Base-by-base conservation (phyloP, 2,888 invertebrate genomes). In the Phytoseiulus persimilis region DNA sequence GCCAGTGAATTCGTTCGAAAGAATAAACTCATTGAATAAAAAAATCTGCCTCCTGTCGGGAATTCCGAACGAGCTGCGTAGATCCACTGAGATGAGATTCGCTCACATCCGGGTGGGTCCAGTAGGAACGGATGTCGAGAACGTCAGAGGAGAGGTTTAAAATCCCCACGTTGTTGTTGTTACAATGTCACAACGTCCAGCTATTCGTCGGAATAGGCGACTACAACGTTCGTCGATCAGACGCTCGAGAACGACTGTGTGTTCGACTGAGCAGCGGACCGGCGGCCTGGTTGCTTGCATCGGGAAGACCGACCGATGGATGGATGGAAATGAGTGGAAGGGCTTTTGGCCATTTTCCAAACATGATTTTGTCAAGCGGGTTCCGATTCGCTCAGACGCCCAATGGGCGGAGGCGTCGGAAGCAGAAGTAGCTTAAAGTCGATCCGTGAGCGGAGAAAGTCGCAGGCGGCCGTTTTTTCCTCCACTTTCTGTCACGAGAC, bases 381-480 rank as follows among this genome's bases (percentile, higher is more conserved):
- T 28, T 28, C 65, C 65, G 65, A 65, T 65, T 65, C 65, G 65
- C 65, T 65, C 65, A 65, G 65, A 65, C 65, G 65, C 65, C 65
- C 65, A 65, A 65, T 28, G 65, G 65, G 65, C 65, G 65, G 65
- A 65, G 65, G 65, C 65, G 65, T 65, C 65, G 65, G 65, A 28
- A 65, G 65, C 65, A 28, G 65, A 28, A 65, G 65, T 23, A 65
- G 65, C 65, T 65, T 28, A 65, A 65, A 65, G 65, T 65, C 23
- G 65, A 65, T 65, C 65, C 65, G 65, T 65, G 65, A 65, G 65
- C 65, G 65, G 65, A 65, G 65, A 65, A 65, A 65, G 65, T 65
- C 65, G 65, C 65, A 65, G 65, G 65, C 65, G 65, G 65, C 65
- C 65, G 5, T 14, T 65, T 65, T 65, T 65, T 28, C 18, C 65